Base-by-base conservation (phyloP, 1,140 invertebrate genomes). In the Alviniconcha marisindica region DNA sequence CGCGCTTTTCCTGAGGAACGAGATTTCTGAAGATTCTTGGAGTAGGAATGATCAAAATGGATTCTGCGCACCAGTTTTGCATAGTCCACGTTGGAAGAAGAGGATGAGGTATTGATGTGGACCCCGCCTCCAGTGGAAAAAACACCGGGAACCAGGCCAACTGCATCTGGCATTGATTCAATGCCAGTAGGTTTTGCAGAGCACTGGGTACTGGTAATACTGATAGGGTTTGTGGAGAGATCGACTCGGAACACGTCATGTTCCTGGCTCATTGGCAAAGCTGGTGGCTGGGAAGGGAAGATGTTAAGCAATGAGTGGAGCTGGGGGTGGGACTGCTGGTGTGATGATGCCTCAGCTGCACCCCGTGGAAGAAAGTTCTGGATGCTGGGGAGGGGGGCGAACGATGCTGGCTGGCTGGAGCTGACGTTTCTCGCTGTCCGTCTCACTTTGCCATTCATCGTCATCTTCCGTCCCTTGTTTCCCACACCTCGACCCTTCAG, bases 11-110 rank as follows among this genome's bases (percentile, higher is more conserved):
- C 5, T 31, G 60, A 66, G 12, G 78, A 60, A 31, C 15, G 36
- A n/a, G 78, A 24, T 18, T 42, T 63, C 15, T 69, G 33, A 44
- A 60, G 15, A 69, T 44, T 36, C 36, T 69, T 80, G 56, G 56
- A 54, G 56, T 80, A 80, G 38, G 78, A 40, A 66, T 80, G 78
- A 28, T 80, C 78, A 80, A 33, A 66, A 14, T 15, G 18, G 1
- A 80, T 69, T 3, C 54, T 80, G 40, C n/a, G 56, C 56, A 80
- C 24, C 42, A 66, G 56, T 44, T 80, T 80, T 80, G 78, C 78
- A 80, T 80, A 80, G 78, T 69, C 28, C 14, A 21, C 66, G 24
- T 14, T 38, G 21, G 36, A 78, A 21, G 77, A 38, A 24, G 44
- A 33, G n/a, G 77, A 31, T 7, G 54, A 3, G 10, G 28, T 18